These are phyloP conservation scores for Euborellia annulipes DNA, from an alignment of 1,140 invertebrate species.

Conservation along the genomic window DNA sequence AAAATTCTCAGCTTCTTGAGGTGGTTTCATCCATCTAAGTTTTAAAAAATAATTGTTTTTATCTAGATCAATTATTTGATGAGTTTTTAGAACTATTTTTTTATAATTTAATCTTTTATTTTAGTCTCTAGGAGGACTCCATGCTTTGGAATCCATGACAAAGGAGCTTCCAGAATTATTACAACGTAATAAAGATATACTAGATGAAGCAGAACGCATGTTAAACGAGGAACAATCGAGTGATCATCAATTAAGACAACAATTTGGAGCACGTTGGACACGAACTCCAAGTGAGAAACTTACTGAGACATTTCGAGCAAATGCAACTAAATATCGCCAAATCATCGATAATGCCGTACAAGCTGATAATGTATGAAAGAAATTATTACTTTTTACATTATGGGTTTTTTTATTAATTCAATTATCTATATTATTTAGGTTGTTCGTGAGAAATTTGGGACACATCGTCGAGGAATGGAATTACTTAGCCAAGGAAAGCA, in stretches of 20 bases:
- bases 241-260: conserved; percentile 69
- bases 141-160: conserved; percentile 35
- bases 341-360: conserved; percentile 83
- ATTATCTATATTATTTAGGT: conserved; percentile 22
- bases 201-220: conserved; percentile 82
- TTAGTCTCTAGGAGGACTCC: conserved; percentile 15
- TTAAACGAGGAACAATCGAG: conserved; percentile 82
- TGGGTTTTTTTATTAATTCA: conserved; percentile 7
- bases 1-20: no score
- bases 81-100: conserved; percentile 31
- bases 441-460: conserved; percentile 74
- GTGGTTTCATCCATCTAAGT: no score
- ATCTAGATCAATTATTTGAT: no score
- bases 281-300: conserved; percentile 75
- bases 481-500: conserved; percentile 59
- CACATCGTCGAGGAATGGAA: conserved; percentile 63
- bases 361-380: conserved; percentile 42
- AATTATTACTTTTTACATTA: no score
- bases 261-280: conserved; percentile 87
- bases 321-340: conserved; percentile 77
- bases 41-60: no score
- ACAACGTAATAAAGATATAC: conserved; percentile 84
- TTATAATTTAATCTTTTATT: neutral
- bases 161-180: conserved; percentile 81
- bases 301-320: conserved; percentile 73